Conservation (phyloP, 2,888 invertebrate species). For the Cataglyphis altisquamis region DNA sequence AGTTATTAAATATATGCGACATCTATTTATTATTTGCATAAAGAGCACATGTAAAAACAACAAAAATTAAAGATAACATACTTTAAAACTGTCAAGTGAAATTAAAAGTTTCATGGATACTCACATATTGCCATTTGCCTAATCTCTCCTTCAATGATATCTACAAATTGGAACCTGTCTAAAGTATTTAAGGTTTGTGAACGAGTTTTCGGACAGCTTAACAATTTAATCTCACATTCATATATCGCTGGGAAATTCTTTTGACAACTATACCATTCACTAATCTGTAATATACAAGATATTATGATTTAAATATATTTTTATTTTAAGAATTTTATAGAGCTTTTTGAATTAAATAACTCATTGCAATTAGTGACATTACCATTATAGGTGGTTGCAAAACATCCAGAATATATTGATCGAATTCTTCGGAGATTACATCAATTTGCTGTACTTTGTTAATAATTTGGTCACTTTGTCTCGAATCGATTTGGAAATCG, state of each 20-base stretch:
- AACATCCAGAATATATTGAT: constrained; percentile 86
- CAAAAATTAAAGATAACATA: not conserved
- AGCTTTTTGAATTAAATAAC: not conserved
- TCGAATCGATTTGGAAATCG: no score
- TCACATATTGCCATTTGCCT: constrained; percentile 79
- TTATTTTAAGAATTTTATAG: not conserved
- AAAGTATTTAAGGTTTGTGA: constrained; percentile 41
- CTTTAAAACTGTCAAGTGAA: not conserved
- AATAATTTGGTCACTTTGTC: constrained; percentile 64
- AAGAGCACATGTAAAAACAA: not conserved
- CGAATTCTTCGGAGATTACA: constrained; percentile 84
- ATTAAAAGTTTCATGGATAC: not conserved
- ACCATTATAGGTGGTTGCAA: constrained; percentile 87
- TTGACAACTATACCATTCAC: constrained; percentile 81
- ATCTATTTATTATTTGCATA: constrained; percentile 81
- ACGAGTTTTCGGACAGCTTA: no score
- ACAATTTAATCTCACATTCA: constrained; percentile 57
- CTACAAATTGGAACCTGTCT: constrained; percentile 67
- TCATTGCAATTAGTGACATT: not conserved
- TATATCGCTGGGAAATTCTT: constrained; percentile 81
- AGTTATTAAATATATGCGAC: constrained; percentile 87
- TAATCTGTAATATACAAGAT: constrained; percentile 73
- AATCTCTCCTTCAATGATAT: constrained; percentile 71
- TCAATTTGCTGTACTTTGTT: constrained; percentile 87
- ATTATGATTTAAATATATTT: not conserved